A percentile compares a stretch with the other conserved stretches of the same genome.
Evolutionary conservation across 2,797 vertebrate genomes (phyloP).

Genomic region (Manis crassicaudata): DNA sequence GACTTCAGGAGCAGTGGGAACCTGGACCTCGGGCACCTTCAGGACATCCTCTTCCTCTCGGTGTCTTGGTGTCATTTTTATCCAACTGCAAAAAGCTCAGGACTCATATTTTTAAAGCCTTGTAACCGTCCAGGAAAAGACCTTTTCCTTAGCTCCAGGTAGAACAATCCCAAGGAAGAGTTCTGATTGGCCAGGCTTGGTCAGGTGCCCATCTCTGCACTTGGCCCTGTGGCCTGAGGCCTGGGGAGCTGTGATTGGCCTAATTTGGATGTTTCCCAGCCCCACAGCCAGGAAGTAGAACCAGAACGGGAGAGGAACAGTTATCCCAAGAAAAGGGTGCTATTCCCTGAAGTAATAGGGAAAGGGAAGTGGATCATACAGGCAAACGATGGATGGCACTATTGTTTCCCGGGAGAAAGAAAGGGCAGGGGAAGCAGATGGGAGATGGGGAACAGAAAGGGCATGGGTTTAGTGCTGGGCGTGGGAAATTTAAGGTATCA

Average conservation of each 20-base stretch:
- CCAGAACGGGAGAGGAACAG: not conserved
- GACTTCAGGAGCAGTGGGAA: not conserved
- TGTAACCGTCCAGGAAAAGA: not conserved
- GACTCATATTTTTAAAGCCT: not conserved
- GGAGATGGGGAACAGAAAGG: not conserved
- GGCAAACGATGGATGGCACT: not conserved
- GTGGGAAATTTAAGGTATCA: too few relatives aligned
- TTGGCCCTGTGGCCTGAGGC: not conserved
- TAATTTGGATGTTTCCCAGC: not conserved
- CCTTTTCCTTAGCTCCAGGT: not conserved
- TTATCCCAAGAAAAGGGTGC: not conserved
- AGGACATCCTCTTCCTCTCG: not conserved
- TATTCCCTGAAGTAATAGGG: not conserved
- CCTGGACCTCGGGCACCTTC: not conserved
- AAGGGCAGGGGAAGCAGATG: not conserved
- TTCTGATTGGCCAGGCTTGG: not conserved
- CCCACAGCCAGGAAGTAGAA: not conserved
- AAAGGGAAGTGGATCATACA: not conserved
- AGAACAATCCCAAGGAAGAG: slow-evolving; percentile 29
- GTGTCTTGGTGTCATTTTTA: not conserved
- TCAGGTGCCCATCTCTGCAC: not conserved
- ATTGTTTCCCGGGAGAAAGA: not conserved
- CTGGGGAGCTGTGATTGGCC: not conserved
- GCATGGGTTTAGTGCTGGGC: not conserved
- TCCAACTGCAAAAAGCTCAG: not conserved